These are phyloP conservation scores for Panagrolaimus sp. DNA, from an alignment of 1,140 invertebrate species.

Conservation along the genomic window DNA sequence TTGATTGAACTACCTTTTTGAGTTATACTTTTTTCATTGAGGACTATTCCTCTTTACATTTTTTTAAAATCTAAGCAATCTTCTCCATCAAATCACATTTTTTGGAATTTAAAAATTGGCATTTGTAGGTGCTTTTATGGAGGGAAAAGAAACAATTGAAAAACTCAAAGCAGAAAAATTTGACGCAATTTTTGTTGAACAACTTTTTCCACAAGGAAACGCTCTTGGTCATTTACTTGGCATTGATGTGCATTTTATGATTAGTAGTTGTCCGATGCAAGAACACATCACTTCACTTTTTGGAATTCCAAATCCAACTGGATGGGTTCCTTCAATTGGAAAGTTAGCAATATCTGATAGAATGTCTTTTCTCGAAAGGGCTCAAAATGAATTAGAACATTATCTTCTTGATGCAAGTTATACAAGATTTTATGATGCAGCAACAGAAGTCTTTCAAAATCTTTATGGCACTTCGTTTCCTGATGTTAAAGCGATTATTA, in stretches of 20 bases:
- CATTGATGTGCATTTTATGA: not conserved
- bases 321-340: not conserved
- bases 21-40: no score
- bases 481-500: constrained; percentile 20
- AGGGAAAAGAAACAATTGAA: not conserved
- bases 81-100: no score
- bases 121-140: not conserved
- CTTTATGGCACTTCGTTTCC: constrained; percentile 7
- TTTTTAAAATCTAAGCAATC: no score
- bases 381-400: not conserved
- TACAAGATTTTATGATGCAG: not conserved
- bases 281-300: not conserved
- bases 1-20: no score
- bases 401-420: not conserved
- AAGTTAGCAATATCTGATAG: not conserved
- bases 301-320: not conserved
- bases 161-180: not conserved
- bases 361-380: not conserved
- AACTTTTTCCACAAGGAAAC: not conserved
- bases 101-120: not conserved
- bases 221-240: not conserved
- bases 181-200: constrained; percentile 4
- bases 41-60: no score
- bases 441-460: not conserved
- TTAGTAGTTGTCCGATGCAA: not conserved